A percentile compares a stretch with the other conserved stretches of the same genome.
Conservation (phyloP, 2,797 vertebrate species). For the Hapalemur alaotrensis region DNA sequence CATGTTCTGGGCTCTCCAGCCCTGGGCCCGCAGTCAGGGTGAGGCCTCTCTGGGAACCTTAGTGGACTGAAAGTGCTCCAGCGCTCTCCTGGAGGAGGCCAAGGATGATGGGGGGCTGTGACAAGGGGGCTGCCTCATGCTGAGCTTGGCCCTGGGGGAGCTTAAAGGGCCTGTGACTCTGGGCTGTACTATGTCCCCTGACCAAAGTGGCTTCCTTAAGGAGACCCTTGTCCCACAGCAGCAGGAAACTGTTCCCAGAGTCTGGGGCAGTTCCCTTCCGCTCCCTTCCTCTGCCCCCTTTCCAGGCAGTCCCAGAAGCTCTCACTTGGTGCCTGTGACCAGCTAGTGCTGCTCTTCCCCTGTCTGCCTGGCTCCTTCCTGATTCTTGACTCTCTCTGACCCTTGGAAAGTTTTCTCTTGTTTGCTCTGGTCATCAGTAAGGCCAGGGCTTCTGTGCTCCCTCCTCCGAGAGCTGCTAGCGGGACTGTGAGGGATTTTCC, state of each 20-base stretch:
- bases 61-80: background rate
- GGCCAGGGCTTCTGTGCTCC: background rate
- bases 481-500: conserved; percentile 70
- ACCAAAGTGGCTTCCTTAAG: background rate
- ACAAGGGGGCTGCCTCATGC: background rate
- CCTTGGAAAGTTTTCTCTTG: conserved; percentile 68
- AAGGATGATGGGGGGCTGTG: background rate
- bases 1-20: background rate
- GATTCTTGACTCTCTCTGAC: conserved; percentile 61
- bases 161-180: background rate
- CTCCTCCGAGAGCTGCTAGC: background rate
- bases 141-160: background rate
- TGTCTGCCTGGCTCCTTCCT: conserved; percentile 62
- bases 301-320: conserved; percentile 10
- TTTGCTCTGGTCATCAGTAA: conserved; percentile 57
- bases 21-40: background rate
- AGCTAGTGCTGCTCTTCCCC: background rate
- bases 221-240: conserved; percentile 37
- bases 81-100: background rate
- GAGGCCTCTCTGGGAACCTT: background rate
- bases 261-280: background rate
- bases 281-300: background rate
- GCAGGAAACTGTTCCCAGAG: conserved; percentile 21
- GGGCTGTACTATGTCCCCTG: background rate
- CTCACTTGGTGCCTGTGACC: background rate